A percentile compares a stretch with the other conserved stretches of the same genome.
Conservation (phyloP, 2,113 vertebrate species). For the Clarias magur region DNA sequence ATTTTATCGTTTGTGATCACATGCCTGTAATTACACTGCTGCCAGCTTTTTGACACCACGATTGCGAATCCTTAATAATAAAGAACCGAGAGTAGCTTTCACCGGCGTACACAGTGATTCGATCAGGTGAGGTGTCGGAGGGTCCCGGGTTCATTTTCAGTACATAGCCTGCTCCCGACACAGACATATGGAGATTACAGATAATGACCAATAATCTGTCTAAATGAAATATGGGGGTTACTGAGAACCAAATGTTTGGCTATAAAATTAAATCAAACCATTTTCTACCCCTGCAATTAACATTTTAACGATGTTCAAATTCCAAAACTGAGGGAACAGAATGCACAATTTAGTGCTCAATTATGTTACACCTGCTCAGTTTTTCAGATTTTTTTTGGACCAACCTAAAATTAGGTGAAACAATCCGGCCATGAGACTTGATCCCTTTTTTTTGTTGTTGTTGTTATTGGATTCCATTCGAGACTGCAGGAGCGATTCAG, state of each 20-base stretch:
- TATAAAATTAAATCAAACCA: not conserved
- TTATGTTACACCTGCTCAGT: not conserved
- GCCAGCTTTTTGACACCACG: not conserved
- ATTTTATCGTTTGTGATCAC: not conserved
- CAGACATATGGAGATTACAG: not conserved
- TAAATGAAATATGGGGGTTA: not conserved
- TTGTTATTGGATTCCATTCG: not conserved
- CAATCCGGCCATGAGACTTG: not conserved
- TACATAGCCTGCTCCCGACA: not conserved
- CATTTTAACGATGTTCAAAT: not conserved
- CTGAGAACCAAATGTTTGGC: not conserved
- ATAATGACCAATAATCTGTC: not conserved
- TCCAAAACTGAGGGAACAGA: not conserved
- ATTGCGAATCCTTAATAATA: not conserved
- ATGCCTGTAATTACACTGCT: not conserved
- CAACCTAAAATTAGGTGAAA: not conserved
- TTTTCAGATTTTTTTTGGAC: not conserved
- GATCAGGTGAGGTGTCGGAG: not conserved
- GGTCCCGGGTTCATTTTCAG: not conserved
- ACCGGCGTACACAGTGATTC: not conserved
- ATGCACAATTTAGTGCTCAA: not conserved
- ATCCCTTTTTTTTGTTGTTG: not conserved
- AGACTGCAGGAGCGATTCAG: not conserved
- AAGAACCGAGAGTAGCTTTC: not conserved
- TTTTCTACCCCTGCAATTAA: not conserved